A percentile compares a stretch with the other conserved stretches of the same genome.
Evolutionary conservation across 2,888 invertebrate genomes (phyloP).

Genomic region (Stratiomys singularior): DNA sequence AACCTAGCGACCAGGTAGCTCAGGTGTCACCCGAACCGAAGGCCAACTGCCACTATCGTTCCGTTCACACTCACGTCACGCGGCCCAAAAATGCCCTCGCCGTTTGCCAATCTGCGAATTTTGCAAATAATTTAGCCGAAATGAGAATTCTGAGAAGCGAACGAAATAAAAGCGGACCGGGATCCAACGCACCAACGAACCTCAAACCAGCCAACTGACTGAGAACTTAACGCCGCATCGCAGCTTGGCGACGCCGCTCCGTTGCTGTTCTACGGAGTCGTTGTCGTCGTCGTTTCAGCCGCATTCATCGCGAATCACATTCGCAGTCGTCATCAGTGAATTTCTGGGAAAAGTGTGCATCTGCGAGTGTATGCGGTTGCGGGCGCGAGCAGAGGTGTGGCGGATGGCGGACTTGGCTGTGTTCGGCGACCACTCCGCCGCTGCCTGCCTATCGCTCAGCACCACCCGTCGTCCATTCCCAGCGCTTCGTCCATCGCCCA

Average conservation of each 20-base stretch:
- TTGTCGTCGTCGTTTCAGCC: not conserved
- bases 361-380: slow-evolving; percentile 23
- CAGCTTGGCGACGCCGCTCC: not conserved
- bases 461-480: not conserved
- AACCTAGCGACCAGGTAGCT: not conserved
- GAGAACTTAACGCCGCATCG: not conserved
- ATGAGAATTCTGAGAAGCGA: not conserved
- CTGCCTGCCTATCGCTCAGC: slow-evolving; percentile 1
- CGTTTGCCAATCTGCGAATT: not conserved
- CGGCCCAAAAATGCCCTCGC: not conserved
- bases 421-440: not conserved
- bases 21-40: slow-evolving; percentile 12
- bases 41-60: not conserved
- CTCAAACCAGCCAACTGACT: slow-evolving; percentile 17
- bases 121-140: slow-evolving; percentile 9
- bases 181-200: not conserved
- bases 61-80: not conserved
- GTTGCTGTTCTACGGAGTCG: not conserved
- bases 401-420: not conserved
- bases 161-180: not conserved
- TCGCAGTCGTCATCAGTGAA: slow-evolving; percentile 17
- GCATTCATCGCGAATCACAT: not conserved
- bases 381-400: slow-evolving; percentile 22
- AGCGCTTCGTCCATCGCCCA: not conserved
- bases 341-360: slow-evolving; percentile 19